Conservation (phyloP, 1,140 invertebrate species). For the Drosophila kepulauana region DNA sequence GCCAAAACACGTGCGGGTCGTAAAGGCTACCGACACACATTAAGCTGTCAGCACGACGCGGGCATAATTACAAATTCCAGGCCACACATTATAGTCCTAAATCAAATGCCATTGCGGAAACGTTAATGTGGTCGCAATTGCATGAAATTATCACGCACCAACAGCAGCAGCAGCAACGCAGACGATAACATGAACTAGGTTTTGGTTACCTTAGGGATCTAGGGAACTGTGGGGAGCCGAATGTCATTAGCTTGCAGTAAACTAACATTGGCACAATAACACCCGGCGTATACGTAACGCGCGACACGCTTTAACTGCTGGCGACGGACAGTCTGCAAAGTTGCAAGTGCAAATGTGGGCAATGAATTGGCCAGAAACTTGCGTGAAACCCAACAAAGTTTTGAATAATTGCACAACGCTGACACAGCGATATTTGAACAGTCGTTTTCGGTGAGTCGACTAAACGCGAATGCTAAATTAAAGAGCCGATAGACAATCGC, state of each 20-base stretch:
- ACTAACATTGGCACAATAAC: constrained; percentile 16
- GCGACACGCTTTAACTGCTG: constrained; percentile 16
- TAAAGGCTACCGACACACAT: constrained; percentile 59
- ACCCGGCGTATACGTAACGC: constrained; percentile 56
- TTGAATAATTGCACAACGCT: constrained; percentile 60
- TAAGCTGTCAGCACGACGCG: constrained; percentile 65
- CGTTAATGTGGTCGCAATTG: constrained; percentile 76
- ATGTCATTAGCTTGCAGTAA: constrained; percentile 28
- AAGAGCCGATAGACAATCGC: constrained; percentile 20
- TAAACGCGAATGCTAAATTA: neutral
- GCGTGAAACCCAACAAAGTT: constrained; percentile 10
- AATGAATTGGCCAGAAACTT: constrained; percentile 57
- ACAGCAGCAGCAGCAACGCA: neutral
- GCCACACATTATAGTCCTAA: constrained; percentile 70
- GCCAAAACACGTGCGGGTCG: constrained; percentile 59
- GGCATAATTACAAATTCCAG: constrained; percentile 72
- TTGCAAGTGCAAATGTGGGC: constrained; percentile 58
- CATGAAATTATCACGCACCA: constrained; percentile 72
- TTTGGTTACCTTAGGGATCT: neutral
- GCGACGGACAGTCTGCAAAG: constrained; percentile 53
- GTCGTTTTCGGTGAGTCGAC: constrained; percentile 27
- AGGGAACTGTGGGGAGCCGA: constrained; percentile 4
- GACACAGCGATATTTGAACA: constrained; percentile 50
- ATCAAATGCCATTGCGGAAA: constrained; percentile 75
- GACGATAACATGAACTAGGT: constrained; percentile 1